Conservation (phyloP, 2,113 vertebrate species). For the Eolophus roseicapilla region DNA sequence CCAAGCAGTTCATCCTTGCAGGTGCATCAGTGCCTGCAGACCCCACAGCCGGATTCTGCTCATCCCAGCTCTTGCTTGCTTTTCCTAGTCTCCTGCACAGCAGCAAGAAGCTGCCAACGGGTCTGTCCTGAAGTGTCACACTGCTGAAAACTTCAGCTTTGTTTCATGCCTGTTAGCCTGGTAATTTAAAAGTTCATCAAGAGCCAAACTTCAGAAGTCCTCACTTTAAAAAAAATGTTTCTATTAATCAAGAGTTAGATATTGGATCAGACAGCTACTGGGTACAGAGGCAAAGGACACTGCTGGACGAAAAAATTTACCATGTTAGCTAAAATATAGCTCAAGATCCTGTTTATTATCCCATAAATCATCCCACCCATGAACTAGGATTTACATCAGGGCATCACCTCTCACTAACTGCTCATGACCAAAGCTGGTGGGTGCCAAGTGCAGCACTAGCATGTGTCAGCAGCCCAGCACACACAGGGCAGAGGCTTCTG, state of each 20-base stretch:
- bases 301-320: neutral
- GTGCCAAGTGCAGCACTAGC: neutral
- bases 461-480: neutral
- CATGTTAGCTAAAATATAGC: neutral
- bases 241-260: neutral
- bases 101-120: neutral
- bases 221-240: neutral
- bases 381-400: neutral
- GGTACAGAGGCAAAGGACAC: neutral
- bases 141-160: neutral
- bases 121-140: neutral
- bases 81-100: neutral
- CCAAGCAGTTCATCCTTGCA: neutral
- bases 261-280: neutral
- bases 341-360: neutral
- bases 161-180: neutral
- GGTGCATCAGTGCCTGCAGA: neutral
- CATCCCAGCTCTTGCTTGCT: neutral
- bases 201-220: neutral
- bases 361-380: neutral
- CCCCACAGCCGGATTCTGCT: accelerated
- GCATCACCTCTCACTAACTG: neutral
- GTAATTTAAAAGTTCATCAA: neutral
- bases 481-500: neutral
- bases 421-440: neutral